phyloP scores from a whole-genome alignment of 2,888 invertebrate species.

The Andrena bucephala region DNA sequence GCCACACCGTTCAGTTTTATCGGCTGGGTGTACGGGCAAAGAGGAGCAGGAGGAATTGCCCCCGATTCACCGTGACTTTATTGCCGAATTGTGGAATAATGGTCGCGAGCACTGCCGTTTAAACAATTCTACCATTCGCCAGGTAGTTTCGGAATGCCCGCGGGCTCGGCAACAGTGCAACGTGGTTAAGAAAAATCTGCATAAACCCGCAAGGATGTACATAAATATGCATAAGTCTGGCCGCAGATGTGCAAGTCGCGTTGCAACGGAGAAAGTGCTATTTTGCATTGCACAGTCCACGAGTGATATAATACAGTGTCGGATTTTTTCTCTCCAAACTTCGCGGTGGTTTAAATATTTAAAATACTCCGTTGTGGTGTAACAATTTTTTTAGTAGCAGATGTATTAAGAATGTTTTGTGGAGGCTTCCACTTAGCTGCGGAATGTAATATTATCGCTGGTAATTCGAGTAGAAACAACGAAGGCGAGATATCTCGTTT shows the following conservation, averaged over 20 bases:
- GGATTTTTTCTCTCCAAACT: background rate
- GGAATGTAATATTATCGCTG: no score
- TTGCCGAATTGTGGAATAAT: background rate
- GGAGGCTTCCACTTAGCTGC: no score
- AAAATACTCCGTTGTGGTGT: background rate
- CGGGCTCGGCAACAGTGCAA: background rate
- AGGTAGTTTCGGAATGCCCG: background rate
- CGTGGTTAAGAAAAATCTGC: conserved; percentile 8
- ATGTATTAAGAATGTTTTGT: no score
- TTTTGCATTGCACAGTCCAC: background rate
- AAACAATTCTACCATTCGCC: background rate
- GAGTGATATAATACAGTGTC: background rate
- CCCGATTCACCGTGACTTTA: background rate
- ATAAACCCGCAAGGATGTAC: conserved; percentile 21
- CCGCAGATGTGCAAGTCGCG: background rate
- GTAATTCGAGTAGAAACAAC: background rate
- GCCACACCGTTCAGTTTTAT: background rate
- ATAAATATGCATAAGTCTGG: conserved; percentile 34
- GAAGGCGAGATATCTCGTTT: background rate
- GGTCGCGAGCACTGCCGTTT: background rate
- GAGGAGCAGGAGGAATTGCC: background rate
- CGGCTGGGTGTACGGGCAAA: background rate
- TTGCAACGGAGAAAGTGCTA: conserved; percentile 7
- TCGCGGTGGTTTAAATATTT: background rate
- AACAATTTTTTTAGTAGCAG: no score